Conservation (phyloP, 1,140 invertebrate genomes). For the Zaprionus inermis region DNA sequence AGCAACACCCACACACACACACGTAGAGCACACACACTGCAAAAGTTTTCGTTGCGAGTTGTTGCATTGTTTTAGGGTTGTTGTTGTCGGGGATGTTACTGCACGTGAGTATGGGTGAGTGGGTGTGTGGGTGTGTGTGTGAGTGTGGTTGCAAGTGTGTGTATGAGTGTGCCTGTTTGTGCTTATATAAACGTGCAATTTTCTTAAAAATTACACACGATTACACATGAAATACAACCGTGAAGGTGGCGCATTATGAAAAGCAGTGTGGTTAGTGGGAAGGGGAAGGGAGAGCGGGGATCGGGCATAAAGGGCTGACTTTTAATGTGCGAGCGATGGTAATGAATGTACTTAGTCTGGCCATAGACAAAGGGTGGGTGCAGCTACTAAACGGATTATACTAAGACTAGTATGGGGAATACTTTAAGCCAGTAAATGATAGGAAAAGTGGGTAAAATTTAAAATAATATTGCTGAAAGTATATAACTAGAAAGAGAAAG, state of each 20-base stretch:
- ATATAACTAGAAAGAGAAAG: neutral
- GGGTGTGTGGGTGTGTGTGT: neutral
- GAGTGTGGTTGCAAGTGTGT: slow-evolving; percentile 13
- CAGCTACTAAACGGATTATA: slow-evolving; percentile 27
- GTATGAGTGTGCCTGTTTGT: no score
- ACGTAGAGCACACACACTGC: slow-evolving; percentile 21
- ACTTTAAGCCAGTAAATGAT: neutral
- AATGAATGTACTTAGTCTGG: slow-evolving; percentile 31
- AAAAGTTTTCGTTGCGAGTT: slow-evolving; percentile 57
- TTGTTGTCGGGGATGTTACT: slow-evolving; percentile 47
- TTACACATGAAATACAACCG: slow-evolving; percentile 74
- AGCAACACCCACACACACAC: slow-evolving; percentile 18
- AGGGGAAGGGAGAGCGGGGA: neutral
- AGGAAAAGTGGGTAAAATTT: no score
- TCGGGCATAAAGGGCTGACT: neutral
- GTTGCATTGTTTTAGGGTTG: slow-evolving; percentile 78
- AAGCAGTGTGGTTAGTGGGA: neutral
- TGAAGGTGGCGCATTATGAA: slow-evolving; percentile 56
- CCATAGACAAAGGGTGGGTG: slow-evolving; percentile 15
- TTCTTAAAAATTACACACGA: slow-evolving; percentile 83
- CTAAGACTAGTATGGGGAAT: neutral
- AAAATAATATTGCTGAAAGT: no score
- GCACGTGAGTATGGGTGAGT: slow-evolving; percentile 3
- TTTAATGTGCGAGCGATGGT: slow-evolving; percentile 9
- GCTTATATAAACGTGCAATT: slow-evolving; percentile 67